A percentile compares a stretch with the other conserved stretches of the same genome.
phyloP scores from a whole-genome alignment of 2,888 invertebrate species.

The Apeira syringaria region DNA sequence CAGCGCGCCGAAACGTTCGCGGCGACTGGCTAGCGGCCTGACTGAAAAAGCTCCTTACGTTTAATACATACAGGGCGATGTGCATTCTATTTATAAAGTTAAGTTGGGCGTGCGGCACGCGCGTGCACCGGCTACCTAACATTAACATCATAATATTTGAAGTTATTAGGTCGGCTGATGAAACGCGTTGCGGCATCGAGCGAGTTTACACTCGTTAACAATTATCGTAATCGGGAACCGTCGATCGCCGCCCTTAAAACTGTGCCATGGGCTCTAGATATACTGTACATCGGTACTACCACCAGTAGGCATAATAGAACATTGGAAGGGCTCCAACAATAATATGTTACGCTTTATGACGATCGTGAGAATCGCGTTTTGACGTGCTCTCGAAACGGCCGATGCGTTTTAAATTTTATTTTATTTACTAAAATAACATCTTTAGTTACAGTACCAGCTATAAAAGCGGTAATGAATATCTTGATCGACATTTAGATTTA shows the following conservation, averaged over 20 bases:
- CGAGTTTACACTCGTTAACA: slow-evolving; percentile 26
- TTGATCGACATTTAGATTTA: slow-evolving; percentile 51
- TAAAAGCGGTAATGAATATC: slow-evolving; percentile 58
- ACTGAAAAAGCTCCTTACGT: slow-evolving; percentile 74
- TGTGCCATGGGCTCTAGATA: slow-evolving; percentile 27
- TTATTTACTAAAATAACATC: slow-evolving; percentile 73
- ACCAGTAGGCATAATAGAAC: slow-evolving; percentile 41
- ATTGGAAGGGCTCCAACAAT: slow-evolving; percentile 67
- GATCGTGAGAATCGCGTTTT: slow-evolving; percentile 46
- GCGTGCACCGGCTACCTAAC: slow-evolving; percentile 62
- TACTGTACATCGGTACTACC: slow-evolving; percentile 36
- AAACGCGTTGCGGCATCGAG: slow-evolving; percentile 53
- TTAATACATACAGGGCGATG: slow-evolving; percentile 70
- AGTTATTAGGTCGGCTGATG: slow-evolving; percentile 74
- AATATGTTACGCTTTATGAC: slow-evolving; percentile 53
- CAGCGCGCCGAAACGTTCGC: slow-evolving; percentile 63
- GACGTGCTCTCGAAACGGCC: slow-evolving; percentile 39
- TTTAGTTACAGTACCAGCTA: slow-evolving; percentile 57
- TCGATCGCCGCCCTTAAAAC: slow-evolving; percentile 1
- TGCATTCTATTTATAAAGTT: slow-evolving; percentile 80
- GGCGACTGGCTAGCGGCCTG: slow-evolving; percentile 53
- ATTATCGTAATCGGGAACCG: slow-evolving; percentile 25
- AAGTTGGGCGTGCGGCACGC: slow-evolving; percentile 70
- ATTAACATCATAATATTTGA: slow-evolving; percentile 72
- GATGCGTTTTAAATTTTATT: slow-evolving; percentile 45